These are phyloP conservation scores for Pemphigus obesinymphae DNA, from an alignment of 1,140 invertebrate species.

Conservation along the genomic window DNA sequence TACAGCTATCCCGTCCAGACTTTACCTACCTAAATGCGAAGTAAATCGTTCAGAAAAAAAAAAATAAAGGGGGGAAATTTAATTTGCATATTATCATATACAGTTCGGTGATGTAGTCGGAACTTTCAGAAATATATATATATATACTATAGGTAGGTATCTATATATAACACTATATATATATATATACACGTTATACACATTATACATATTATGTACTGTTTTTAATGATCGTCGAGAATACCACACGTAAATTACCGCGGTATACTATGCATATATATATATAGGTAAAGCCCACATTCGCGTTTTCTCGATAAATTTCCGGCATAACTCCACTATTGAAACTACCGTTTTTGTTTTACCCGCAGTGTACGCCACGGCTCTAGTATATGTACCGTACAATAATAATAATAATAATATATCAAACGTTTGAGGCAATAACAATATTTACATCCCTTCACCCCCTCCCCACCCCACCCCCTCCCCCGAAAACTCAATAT, in stretches of 20 bases:
- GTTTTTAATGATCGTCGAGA: background rate
- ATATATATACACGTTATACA: background rate
- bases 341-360: background rate
- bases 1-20: background rate
- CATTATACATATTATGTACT: too few relatives aligned
- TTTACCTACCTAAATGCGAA: background rate
- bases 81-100: background rate
- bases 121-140: background rate
- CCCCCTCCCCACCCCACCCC: too few relatives aligned
- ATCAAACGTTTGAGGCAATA: background rate
- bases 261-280: background rate
- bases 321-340: background rate
- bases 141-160: too few relatives aligned
- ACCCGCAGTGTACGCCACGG: too few relatives aligned
- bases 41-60: slow-evolving; percentile 8
- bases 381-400: background rate
- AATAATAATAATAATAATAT: too few relatives aligned
- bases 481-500: too few relatives aligned
- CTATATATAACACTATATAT: background rate
- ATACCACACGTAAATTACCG: background rate
- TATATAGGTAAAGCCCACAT: background rate
- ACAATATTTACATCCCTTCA: background rate
- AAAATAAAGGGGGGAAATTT: background rate
- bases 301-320: background rate
- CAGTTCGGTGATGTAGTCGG: background rate